phyloP scores from a whole-genome alignment of 2,797 vertebrate species.

The Babyrousa celebensis region DNA sequence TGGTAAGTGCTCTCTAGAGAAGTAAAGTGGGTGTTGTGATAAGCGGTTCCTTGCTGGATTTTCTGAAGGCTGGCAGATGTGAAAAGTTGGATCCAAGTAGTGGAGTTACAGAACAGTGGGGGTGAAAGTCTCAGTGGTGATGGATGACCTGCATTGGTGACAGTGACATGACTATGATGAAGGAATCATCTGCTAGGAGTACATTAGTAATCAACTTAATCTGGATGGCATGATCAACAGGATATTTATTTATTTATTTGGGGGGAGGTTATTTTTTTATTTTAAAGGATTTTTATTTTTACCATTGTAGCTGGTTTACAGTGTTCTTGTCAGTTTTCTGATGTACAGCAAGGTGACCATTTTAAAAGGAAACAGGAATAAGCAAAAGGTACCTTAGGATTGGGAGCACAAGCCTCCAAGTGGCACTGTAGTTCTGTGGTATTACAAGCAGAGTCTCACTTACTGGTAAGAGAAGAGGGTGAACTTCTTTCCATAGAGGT shows the following conservation, averaged over 20 bases:
- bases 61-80: not conserved
- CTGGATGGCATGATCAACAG: not conserved
- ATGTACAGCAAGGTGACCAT: too few species aligned
- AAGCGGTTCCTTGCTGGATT: not conserved
- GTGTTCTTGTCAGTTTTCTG: too few species aligned
- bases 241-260: too few species aligned
- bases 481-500: not conserved
- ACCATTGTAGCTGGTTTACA: too few species aligned
- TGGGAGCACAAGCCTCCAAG: not conserved
- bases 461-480: not conserved
- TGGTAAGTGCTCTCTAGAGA: not conserved
- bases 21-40: not conserved
- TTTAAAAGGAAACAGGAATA: not conserved
- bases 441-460: not conserved
- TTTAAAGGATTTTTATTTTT: too few species aligned
- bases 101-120: not conserved
- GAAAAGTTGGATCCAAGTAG: not conserved
- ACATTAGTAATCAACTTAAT: not conserved
- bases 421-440: fast-evolving
- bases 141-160: not conserved
- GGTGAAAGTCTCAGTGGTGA: not conserved
- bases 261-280: too few species aligned
- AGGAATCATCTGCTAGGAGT: not conserved
- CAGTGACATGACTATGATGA: not conserved
- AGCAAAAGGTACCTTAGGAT: not conserved